These are phyloP conservation scores for Pachyuromys duprasi DNA, from an alignment of 2,797 vertebrate species.

Conservation along the genomic window DNA sequence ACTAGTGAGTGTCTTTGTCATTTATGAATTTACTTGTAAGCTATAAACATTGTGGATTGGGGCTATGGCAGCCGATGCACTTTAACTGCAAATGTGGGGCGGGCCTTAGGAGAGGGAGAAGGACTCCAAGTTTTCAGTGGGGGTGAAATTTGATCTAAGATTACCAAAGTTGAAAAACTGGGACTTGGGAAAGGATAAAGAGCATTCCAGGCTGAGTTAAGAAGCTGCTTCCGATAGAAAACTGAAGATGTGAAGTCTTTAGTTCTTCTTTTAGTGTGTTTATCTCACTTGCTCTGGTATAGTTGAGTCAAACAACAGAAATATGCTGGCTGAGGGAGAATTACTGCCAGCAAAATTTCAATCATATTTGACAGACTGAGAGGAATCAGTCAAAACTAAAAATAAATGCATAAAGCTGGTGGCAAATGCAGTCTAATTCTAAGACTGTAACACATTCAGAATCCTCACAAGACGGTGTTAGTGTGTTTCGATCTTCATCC, in stretches of 20 bases:
- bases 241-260: constrained; percentile 39
- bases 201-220: constrained; percentile 39
- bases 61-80: not conserved
- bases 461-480: constrained; percentile 44
- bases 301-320: constrained; percentile 65
- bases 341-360: constrained; percentile 72
- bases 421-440: constrained; percentile 63
- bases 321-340: constrained; percentile 56
- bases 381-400: constrained; percentile 70
- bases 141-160: constrained; percentile 58
- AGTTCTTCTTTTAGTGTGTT: constrained; percentile 62
- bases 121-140: constrained; percentile 30
- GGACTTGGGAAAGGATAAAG: constrained; percentile 33
- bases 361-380: constrained; percentile 62
- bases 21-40: not conserved
- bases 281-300: constrained; percentile 55
- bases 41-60: not conserved
- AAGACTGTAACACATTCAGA: constrained; percentile 63
- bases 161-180: constrained; percentile 49
- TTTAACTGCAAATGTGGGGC: not conserved
- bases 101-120: not conserved
- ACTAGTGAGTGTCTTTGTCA: not conserved
- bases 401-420: constrained; percentile 60
- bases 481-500: constrained; percentile 62
- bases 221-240: constrained; percentile 47